phyloP scores from a whole-genome alignment of 2,888 invertebrate species.

The Papilio demoleus region DNA sequence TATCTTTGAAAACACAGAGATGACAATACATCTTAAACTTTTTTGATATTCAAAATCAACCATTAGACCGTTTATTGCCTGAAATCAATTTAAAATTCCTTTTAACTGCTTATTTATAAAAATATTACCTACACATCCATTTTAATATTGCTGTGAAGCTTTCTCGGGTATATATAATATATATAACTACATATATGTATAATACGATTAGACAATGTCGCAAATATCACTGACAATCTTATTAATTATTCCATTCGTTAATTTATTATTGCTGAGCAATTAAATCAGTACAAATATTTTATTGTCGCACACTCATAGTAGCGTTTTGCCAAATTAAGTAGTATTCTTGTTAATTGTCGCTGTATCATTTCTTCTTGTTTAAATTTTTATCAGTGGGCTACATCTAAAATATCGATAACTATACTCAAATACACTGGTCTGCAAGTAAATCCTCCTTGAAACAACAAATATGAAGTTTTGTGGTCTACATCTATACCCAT shows the following conservation, averaged over 20 bases:
- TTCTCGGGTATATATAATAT: neutral
- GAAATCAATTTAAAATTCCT: slow-evolving; percentile 40
- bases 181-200: neutral
- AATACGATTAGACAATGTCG: slow-evolving; percentile 6
- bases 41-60: too few species aligned
- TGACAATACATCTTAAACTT: too few species aligned
- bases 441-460: too few species aligned
- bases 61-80: slow-evolving; percentile 37
- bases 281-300: slow-evolving; percentile 31
- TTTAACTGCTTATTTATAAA: slow-evolving; percentile 43
- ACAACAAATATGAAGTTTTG: too few species aligned
- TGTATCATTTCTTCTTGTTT: neutral
- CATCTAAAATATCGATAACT: neutral
- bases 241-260: neutral
- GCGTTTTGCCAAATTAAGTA: slow-evolving; percentile 12
- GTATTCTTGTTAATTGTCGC: neutral
- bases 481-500: too few species aligned
- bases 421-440: neutral
- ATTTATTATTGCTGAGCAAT: slow-evolving; percentile 17
- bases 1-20: too few species aligned
- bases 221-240: neutral
- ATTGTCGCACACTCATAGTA: slow-evolving; percentile 26
- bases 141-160: neutral
- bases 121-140: slow-evolving; percentile 40
- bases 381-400: neutral